Conservation (phyloP, 2,113 vertebrate genomes). For the Oreochromis tanganicae region DNA sequence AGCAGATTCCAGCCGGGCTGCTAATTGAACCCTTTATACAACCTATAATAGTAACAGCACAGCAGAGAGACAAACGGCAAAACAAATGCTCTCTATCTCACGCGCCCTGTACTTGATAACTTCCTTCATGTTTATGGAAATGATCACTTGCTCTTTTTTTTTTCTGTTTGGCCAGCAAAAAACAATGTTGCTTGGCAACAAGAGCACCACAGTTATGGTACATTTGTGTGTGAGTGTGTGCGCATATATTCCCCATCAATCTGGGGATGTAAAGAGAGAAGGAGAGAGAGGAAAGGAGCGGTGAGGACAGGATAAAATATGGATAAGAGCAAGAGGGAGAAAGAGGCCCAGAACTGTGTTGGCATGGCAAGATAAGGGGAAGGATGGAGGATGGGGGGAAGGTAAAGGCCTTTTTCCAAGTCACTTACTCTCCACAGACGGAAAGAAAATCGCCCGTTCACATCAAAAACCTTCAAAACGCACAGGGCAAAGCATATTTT, state of each 20-base stretch:
- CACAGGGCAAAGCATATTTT: not conserved
- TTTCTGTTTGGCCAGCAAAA: conserved; percentile 41
- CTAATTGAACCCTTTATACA: conserved; percentile 10
- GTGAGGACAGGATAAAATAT: not conserved
- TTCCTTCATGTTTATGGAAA: not conserved
- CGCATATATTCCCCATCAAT: not conserved
- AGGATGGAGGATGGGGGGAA: not conserved
- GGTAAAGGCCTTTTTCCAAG: not conserved
- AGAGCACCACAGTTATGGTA: conserved; percentile 2
- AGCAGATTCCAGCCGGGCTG: conserved; percentile 49
- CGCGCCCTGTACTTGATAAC: not conserved
- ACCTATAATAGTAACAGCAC: not conserved
- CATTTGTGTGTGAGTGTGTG: not conserved
- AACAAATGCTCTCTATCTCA: not conserved
- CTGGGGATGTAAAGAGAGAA: not conserved
- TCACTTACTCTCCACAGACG: not conserved
- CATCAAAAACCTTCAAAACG: not conserved
- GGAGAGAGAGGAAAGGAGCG: not conserved
- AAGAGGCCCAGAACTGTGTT: not conserved
- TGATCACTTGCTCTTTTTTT: not conserved
- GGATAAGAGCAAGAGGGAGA: not conserved
- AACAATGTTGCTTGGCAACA: conserved; percentile 69
- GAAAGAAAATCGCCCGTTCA: not conserved
- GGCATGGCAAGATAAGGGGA: not conserved
- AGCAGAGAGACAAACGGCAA: conserved; percentile 8